Evolutionary conservation across 2,797 vertebrate genomes (phyloP), one percentile per base, ranked within the genome.

Genomic region (Pseudomugil gertrudae): DNA sequence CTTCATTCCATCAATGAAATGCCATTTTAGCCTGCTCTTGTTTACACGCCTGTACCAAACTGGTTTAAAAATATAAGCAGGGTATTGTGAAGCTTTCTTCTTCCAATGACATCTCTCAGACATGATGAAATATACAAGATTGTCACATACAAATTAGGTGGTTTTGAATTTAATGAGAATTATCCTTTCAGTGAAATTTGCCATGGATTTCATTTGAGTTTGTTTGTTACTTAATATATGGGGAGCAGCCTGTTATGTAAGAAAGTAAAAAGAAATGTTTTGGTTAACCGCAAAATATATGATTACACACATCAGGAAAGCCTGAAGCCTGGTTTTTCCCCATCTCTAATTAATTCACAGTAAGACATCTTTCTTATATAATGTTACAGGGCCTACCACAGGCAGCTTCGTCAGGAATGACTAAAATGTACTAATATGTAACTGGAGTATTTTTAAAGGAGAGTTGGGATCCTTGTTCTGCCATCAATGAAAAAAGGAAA

Each of bases 181-280:
- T n/a, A n/a, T n/a, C n/a, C n/a, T n/a, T n/a, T n/a, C n/a, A n/a
- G 23, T 13, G 54, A 11, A 73, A 67, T 60, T 55, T 29, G 51
- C 64, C 33, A 11, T 27, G 17, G 17, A 33, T 11, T 63, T 54
- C 32, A 56, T 69, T 17, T 70, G 51, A 14, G 38, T 56, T 56
- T 73, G 0, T 85, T 32, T 29, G 30, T 76, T 66, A 63, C 72
- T n/a, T n/a, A n/a, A n/a, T n/a, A n/a, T n/a, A n/a, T n/a, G n/a
- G n/a, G n/a, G n/a, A n/a, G n/a, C n/a, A n/a, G n/a, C n/a, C 7
- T 60, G 23, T 76, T 77, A 63, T 60, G 58, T 73, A 76, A 79
- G 29, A 51, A 63, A 1, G 13, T 27, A 40, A 40, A 40, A 38
- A 38, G 36, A 40, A 40, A 61, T n/a, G 43, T 64, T 57, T 69